Conservation (phyloP, 2,888 invertebrate species). For the Epicampocera succincta region DNA sequence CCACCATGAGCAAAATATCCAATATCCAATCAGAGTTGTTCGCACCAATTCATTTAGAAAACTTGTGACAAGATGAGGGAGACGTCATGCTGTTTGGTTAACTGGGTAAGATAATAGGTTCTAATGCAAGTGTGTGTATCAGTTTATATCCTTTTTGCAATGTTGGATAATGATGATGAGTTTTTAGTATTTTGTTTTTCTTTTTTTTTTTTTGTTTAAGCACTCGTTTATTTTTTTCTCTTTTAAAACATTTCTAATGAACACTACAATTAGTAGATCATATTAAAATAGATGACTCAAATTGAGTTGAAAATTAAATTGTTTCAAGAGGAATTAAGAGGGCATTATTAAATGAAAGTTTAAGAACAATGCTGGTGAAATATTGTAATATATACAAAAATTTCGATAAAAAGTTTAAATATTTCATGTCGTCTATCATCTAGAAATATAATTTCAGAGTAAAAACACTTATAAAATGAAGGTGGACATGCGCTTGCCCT, state of each 20-base stretch:
- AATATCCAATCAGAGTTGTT: no score
- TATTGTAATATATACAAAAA: no score
- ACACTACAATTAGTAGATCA: conserved; percentile 53
- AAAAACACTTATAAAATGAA: no score
- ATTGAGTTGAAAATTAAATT: conserved; percentile 50
- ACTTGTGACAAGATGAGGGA: no score
- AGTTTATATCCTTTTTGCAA: conserved; percentile 42
- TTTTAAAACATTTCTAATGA: conserved; percentile 52
- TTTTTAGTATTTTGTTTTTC: conserved; percentile 41
- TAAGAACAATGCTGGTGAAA: neutral
- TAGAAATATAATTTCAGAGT: no score
- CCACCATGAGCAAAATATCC: no score
- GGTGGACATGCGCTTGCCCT: no score
- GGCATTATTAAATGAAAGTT: neutral
- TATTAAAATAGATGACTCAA: conserved; percentile 48
- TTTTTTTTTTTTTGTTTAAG: conserved; percentile 2
- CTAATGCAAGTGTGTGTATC: neutral
- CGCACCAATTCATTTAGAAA: no score
- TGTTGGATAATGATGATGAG: conserved; percentile 63
- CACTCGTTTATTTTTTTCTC: conserved; percentile 16
- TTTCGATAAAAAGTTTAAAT: no score
- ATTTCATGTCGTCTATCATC: no score
- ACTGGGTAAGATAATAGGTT: no score
- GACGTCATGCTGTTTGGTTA: no score
- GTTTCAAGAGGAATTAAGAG: conserved; percentile 15